Percentiles rank a stretch among this genome's conserved stretches.
Conservation (phyloP, 2,888 invertebrate species). For the Cryptus viduatorius region DNA sequence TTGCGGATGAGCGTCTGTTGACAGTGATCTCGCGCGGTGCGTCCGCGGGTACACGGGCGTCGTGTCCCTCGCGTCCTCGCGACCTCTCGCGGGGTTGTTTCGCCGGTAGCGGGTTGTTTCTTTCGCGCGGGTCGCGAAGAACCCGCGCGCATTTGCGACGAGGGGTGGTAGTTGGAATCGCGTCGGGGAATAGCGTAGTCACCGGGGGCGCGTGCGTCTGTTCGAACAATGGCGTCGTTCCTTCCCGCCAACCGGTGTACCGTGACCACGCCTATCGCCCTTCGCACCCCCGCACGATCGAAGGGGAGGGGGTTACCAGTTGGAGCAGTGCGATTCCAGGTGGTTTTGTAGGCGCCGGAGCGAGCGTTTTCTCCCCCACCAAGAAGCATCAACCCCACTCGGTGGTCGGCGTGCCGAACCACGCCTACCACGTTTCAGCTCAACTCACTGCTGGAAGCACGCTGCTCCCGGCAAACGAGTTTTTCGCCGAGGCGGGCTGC, state of each 20-base stretch:
- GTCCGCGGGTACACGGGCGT: conserved; percentile 69
- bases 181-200: conserved; percentile 33
- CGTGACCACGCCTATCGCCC: conserved; percentile 69
- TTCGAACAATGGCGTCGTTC: conserved; percentile 77
- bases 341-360: conserved; percentile 65
- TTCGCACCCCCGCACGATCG: conserved; percentile 57
- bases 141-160: conserved; percentile 12
- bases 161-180: conserved; percentile 31
- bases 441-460: not conserved
- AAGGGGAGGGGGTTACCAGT: no score
- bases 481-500: conserved; percentile 54
- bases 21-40: conserved; percentile 69
- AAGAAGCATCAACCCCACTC: conserved; percentile 2
- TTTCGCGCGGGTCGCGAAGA: not conserved
- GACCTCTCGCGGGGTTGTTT: conserved; percentile 37
- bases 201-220: conserved; percentile 59
- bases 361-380: conserved; percentile 53
- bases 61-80: conserved; percentile 57
- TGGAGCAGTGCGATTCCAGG: conserved; percentile 40
- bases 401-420: conserved; percentile 8
- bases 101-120: not conserved
- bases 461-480: conserved; percentile 2
- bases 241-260: conserved; percentile 73
- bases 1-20: conserved; percentile 75
- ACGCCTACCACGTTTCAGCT: conserved; percentile 48